Conservation (phyloP, 2,113 vertebrate genomes). For the Motacilla tschutschensis region DNA sequence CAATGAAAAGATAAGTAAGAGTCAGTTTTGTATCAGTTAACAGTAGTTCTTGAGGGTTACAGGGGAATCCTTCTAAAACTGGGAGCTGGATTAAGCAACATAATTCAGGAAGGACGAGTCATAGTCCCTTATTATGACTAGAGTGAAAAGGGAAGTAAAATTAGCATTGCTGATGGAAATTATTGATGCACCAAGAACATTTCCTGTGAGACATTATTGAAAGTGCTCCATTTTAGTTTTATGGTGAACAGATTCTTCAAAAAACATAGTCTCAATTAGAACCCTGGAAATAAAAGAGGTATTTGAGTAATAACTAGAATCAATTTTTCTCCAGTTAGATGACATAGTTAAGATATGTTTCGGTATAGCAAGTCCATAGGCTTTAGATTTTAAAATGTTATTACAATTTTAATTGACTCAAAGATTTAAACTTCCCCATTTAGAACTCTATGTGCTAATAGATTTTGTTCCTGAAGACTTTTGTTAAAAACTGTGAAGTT, state of each 20-base stretch:
- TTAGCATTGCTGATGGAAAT: neutral
- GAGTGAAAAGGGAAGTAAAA: neutral
- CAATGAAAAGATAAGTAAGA: neutral
- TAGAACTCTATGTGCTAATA: neutral
- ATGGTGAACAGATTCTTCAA: neutral
- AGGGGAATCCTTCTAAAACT: neutral
- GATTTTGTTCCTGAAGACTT: neutral
- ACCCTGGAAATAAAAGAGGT: neutral
- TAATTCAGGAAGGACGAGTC: neutral
- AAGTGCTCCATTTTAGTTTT: neutral
- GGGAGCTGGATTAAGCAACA: neutral
- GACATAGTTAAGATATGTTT: neutral
- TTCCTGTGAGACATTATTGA: neutral
- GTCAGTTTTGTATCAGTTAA: neutral
- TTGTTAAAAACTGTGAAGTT: neutral
- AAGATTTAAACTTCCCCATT: neutral
- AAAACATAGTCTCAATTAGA: neutral
- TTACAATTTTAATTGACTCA: neutral
- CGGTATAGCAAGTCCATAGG: neutral
- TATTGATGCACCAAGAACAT: neutral
- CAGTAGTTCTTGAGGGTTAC: neutral
- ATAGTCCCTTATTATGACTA: neutral
- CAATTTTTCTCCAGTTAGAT: neutral
- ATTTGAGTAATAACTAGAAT: neutral
- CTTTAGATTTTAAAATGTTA: neutral